Evolutionary conservation across 2,888 invertebrate genomes (phyloP), one percentile per base, ranked within the genome.

Genomic region (Eustalomyia histrio): DNA sequence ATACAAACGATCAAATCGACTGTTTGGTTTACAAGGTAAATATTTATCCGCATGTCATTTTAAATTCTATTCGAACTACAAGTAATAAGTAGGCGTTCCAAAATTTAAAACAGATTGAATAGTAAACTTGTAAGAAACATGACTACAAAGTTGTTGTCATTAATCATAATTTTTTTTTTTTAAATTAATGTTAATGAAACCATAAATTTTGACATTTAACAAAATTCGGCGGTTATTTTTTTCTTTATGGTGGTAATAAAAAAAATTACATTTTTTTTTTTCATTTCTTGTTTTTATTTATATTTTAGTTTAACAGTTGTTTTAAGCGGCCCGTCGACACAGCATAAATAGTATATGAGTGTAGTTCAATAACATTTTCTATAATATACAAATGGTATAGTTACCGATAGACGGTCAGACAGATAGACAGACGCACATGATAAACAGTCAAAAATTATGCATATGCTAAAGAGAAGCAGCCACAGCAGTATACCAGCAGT

Each of bases 351-450:
- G 4, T 29, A 6, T 6, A 29, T 29, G n/a, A 47, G 14, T 33
- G 65, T 29, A 35, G 81, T 74, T 81, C 81, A 81, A 67, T 75
- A 81, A 78, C 78, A 57, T 74, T 71, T 81, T 81, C 65, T n/a
- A n/a, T n/a, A n/a, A 81, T 71, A 74, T 47, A 5, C 14, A 12
- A 12, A 14, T 47, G n/a, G 43, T n/a, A 14, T 14, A 43, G 14
- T 43, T 43, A 6, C 43, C n/a, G n/a, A n/a, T 7, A 47, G 6
- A 47, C n/a, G 14, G n/a, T 4, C 43, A 47, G n/a, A 47, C 43
- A 47, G 6, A 47, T 6, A 5, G n/a, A 5, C 43, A 47, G n/a
- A 47, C 43, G 33, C 52, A 43, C 14, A 53, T 21, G 60, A 65
- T 61, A 67, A 55, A 47, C 53, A 33, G 18, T 43, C 60, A 65